Evolutionary conservation across 2,888 invertebrate genomes (phyloP).

Genomic region (Deilephila elpenor): DNA sequence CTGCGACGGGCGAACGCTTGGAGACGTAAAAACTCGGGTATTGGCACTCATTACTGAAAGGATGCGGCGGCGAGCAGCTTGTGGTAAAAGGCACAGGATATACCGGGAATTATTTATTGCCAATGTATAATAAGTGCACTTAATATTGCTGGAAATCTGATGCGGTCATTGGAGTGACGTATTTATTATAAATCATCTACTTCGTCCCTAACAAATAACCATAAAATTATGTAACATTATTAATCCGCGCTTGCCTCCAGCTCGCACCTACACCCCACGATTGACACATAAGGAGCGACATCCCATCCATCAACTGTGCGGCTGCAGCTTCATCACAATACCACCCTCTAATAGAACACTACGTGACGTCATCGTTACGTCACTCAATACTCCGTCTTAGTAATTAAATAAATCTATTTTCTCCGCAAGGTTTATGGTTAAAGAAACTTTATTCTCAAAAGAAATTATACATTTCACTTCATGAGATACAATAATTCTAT

Average conservation of each 20-base stretch:
- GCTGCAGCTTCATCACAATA: constrained; percentile 27
- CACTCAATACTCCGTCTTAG: neutral
- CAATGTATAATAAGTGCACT: no score
- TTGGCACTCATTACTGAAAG: constrained; percentile 13
- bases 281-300: constrained; percentile 28
- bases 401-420: neutral
- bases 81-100: neutral
- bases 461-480: no score
- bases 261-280: neutral
- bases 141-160: no score
- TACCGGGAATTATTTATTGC: neutral
- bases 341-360: neutral
- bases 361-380: neutral
- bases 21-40: neutral
- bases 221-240: neutral
- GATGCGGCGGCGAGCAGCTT: neutral
- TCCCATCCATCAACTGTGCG: constrained; percentile 37
- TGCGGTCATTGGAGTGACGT: no score
- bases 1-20: constrained; percentile 2
- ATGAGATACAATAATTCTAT: no score
- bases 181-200: no score
- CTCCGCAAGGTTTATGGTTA: no score
- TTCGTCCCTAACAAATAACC: no score
- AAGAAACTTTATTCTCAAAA: no score
- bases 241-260: neutral